These are phyloP conservation scores for Crenichthys baileyi DNA, from an alignment of 2,797 vertebrate species.

Conservation along the genomic window DNA sequence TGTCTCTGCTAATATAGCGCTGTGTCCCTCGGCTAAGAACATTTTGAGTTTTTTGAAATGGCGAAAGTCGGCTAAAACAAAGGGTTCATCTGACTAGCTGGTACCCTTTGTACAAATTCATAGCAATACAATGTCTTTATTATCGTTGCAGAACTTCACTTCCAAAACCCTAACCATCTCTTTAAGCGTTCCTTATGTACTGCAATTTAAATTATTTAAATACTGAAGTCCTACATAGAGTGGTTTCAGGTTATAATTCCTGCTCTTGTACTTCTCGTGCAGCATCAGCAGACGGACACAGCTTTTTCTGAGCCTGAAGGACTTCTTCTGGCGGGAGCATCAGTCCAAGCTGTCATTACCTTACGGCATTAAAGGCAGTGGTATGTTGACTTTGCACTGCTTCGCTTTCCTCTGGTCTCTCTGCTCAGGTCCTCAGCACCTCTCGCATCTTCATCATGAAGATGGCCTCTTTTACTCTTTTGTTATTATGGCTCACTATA, in stretches of 20 bases:
- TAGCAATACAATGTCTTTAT: neutral
- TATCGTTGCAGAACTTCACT: neutral
- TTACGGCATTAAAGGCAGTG: conserved; percentile 91
- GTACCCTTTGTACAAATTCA: neutral
- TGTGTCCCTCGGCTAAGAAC: no score
- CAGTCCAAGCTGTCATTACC: conserved; percentile 85
- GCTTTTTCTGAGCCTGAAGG: conserved; percentile 89
- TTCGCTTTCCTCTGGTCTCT: conserved; percentile 18
- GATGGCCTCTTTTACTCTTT: neutral
- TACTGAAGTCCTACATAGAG: conserved; percentile 10
- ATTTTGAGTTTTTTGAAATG: no score
- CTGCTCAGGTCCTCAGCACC: neutral
- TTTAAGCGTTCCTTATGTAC: conserved; percentile 2
- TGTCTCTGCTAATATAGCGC: no score
- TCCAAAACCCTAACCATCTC: neutral
- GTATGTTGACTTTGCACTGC: conserved; percentile 75
- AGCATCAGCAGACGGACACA: conserved; percentile 88
- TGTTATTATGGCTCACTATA: neutral
- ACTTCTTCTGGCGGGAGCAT: conserved; percentile 90
- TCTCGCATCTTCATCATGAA: neutral
- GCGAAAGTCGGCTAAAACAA: no score
- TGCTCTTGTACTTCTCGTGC: conserved; percentile 40
- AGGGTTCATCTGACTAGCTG: no score
- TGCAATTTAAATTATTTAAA: conserved; percentile 23
- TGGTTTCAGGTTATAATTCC: conserved; percentile 31